A percentile compares a stretch with the other conserved stretches of the same genome.
Evolutionary conservation across 2,113 vertebrate species (phyloP).

Genomic region (Serinus canaria): DNA sequence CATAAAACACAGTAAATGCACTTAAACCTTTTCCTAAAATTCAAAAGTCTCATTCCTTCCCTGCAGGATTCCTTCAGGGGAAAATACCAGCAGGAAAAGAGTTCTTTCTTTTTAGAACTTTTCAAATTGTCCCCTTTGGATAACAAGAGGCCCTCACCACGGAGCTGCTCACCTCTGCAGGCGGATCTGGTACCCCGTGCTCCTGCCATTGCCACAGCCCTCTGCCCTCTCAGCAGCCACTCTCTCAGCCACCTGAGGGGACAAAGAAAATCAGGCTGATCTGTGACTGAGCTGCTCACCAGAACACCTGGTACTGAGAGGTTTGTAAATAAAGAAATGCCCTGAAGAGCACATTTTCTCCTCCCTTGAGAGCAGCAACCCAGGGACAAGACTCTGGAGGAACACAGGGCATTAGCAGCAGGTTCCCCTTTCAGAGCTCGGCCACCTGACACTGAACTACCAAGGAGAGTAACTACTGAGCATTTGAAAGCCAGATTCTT

Average conservation of each 20-base stretch:
- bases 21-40: not conserved
- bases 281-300: not conserved
- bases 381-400: not conserved
- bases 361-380: not conserved
- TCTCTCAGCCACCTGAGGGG: constrained; percentile 89
- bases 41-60: not conserved
- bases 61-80: not conserved
- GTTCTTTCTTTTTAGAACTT: not conserved
- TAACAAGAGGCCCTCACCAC: accelerated
- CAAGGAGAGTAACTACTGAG: not conserved
- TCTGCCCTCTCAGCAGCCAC: constrained; percentile 93
- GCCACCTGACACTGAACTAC: not conserved
- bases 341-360: not conserved
- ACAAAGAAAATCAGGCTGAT: not conserved
- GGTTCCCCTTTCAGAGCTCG: not conserved
- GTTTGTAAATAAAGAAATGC: not conserved
- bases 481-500: not conserved
- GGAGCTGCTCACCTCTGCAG: constrained; percentile 83
- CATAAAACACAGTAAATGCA: not conserved
- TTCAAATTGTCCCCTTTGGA: not conserved
- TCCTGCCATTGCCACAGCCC: constrained; percentile 85
- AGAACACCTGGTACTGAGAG: not conserved
- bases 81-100: not conserved
- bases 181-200: constrained; percentile 96
- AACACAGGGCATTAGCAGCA: not conserved